Evolutionary conservation across 2,888 invertebrate species (phyloP).

Genomic region (Diaprepes abbreviatus): DNA sequence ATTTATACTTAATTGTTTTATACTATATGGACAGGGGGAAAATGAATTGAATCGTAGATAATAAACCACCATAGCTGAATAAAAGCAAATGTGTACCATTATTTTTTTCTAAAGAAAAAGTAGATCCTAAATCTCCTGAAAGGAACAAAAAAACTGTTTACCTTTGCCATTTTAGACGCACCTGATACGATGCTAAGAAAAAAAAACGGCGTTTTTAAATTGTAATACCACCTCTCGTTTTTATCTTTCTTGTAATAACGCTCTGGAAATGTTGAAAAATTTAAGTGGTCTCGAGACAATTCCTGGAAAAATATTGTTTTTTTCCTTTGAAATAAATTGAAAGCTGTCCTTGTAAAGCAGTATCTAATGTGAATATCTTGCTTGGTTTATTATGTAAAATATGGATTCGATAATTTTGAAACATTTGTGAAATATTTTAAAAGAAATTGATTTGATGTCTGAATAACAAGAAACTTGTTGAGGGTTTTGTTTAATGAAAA

Average conservation of each 20-base stretch:
- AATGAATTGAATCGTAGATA: too few species aligned
- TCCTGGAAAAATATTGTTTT: constrained; percentile 15
- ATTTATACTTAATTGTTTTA: too few species aligned
- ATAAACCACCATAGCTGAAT: too few species aligned
- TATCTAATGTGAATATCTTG: background rate
- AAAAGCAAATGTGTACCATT: too few species aligned
- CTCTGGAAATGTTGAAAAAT: constrained; percentile 1
- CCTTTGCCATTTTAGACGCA: background rate
- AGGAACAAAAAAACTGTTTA: too few species aligned
- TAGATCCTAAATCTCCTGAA: too few species aligned
- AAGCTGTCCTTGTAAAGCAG: background rate
- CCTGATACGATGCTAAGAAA: background rate
- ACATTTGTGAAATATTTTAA: too few species aligned
- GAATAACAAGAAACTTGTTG: too few species aligned
- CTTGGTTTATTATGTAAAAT: background rate
- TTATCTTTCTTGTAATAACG: background rate
- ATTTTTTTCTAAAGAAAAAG: too few species aligned
- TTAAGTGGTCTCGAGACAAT: background rate
- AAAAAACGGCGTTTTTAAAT: background rate
- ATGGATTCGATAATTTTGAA: background rate
- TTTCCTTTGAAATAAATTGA: constrained; percentile 22
- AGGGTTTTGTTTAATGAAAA: too few species aligned
- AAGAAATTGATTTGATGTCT: too few species aligned
- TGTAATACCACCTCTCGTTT: background rate
- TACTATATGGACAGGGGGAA: too few species aligned